phyloP scores from a whole-genome alignment of 2,888 invertebrate genomes.

The Tanypteryx hageni region DNA sequence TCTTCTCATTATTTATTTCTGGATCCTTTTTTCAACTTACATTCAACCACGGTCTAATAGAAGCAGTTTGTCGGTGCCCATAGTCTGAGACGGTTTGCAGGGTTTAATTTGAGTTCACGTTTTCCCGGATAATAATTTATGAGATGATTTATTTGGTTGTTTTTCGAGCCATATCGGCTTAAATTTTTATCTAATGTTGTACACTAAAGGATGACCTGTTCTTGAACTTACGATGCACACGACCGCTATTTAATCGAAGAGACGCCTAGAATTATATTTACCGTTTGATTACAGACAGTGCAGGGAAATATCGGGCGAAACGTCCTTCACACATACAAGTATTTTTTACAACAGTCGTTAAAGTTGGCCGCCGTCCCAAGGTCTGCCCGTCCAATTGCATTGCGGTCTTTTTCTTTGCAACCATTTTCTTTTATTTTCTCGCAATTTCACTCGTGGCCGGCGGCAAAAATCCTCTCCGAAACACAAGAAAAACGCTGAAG shows the following conservation, averaged over 20 bases:
- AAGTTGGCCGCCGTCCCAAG: conserved; percentile 9
- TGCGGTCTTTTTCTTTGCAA: conserved; percentile 7
- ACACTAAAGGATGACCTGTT: not conserved
- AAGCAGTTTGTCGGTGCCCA: not conserved
- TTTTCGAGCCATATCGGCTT: not conserved
- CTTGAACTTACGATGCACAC: conserved; percentile 15
- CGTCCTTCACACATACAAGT: conserved; percentile 24
- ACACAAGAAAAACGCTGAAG: not conserved
- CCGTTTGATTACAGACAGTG: not conserved
- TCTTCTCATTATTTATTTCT: too few species aligned
- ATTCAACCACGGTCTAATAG: too few species aligned
- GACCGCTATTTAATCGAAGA: not conserved
- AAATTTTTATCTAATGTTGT: not conserved
- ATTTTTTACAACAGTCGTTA: not conserved
- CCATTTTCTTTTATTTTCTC: not conserved
- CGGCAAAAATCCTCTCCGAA: not conserved
- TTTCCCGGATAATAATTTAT: too few species aligned
- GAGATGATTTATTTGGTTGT: not conserved
- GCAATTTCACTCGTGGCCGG: not conserved
- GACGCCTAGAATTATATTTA: not conserved
- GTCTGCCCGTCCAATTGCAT: conserved; percentile 6
- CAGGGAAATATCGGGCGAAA: conserved; percentile 18
- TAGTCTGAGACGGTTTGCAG: not conserved
- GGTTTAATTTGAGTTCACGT: too few species aligned
- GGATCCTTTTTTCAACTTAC: too few species aligned